Evolutionary conservation across 30 jellyfish, hydroid and myxozoan genomes (phyloP).

Genomic region (Hydra vulgaris): DNA sequence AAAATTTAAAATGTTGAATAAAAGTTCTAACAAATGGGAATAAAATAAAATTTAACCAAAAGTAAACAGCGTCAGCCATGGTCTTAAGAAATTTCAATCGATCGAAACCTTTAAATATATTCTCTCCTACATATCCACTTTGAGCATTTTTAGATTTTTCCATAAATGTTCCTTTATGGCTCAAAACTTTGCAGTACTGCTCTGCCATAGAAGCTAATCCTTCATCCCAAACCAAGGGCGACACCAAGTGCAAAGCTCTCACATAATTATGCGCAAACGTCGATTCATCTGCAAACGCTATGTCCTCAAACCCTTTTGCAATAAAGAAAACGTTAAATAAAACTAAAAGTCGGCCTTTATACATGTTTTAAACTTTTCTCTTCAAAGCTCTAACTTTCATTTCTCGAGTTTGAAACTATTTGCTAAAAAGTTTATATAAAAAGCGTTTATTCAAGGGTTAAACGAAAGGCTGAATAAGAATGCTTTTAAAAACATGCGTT

Average conservation of each 20-base stretch:
- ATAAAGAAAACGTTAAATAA: not conserved
- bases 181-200: constrained; percentile 5
- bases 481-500: too few relatives aligned
- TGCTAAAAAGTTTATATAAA: too few relatives aligned
- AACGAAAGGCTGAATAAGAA: too few relatives aligned
- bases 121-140: constrained; percentile 10
- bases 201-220: constrained; percentile 15
- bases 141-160: constrained; percentile 3
- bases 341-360: not conserved
- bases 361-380: not conserved
- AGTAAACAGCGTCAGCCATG: constrained; percentile 13
- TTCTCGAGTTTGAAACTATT: too few relatives aligned
- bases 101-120: constrained; percentile 16
- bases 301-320: constrained; percentile 4
- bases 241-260: constrained; percentile 26
- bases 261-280: constrained; percentile 28
- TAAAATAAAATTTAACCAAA: constrained; percentile 5
- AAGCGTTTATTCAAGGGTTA: too few relatives aligned
- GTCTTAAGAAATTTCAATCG: constrained; percentile 9
- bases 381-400: not conserved
- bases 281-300: constrained; percentile 17
- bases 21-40: not conserved
- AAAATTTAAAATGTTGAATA: not conserved
- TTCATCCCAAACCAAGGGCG: constrained; percentile 21
- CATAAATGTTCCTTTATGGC: not conserved